Evolutionary conservation across 2,888 invertebrate genomes (phyloP).

Genomic region (Lacanobia oleracea): DNA sequence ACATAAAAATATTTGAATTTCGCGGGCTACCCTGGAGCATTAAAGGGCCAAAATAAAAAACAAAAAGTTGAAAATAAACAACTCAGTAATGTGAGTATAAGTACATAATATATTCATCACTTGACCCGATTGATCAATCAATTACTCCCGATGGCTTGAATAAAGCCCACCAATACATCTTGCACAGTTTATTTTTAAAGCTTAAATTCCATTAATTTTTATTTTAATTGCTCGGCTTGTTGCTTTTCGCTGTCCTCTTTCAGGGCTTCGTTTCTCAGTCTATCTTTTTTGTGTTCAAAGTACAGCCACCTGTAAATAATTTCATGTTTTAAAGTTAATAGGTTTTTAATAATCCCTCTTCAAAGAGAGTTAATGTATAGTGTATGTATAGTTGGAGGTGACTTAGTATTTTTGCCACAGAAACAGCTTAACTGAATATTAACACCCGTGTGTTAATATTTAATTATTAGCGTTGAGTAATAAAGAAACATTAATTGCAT

Average conservation of each 20-base stretch:
- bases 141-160: constrained; percentile 31
- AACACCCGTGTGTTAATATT: no score
- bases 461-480: no score
- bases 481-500: no score
- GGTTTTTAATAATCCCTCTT: constrained; percentile 26
- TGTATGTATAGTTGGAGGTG: background rate
- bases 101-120: constrained; percentile 49
- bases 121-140: constrained; percentile 43
- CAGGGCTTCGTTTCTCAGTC: constrained; percentile 71
- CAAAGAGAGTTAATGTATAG: background rate
- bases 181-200: constrained; percentile 28
- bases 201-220: constrained; percentile 35
- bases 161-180: constrained; percentile 41
- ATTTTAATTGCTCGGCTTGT: constrained; percentile 58
- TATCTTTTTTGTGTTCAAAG: constrained; percentile 91
- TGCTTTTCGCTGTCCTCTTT: constrained; percentile 77
- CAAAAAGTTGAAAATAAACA: background rate
- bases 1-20: no score
- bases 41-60: background rate
- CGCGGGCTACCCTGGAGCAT: no score
- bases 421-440: background rate
- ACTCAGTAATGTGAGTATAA: constrained; percentile 17
- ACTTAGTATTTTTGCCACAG: background rate
- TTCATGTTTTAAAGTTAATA: constrained; percentile 38
- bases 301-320: constrained; percentile 92